phyloP scores from a whole-genome alignment of 2,888 invertebrate species.

The Arenicola marina region DNA sequence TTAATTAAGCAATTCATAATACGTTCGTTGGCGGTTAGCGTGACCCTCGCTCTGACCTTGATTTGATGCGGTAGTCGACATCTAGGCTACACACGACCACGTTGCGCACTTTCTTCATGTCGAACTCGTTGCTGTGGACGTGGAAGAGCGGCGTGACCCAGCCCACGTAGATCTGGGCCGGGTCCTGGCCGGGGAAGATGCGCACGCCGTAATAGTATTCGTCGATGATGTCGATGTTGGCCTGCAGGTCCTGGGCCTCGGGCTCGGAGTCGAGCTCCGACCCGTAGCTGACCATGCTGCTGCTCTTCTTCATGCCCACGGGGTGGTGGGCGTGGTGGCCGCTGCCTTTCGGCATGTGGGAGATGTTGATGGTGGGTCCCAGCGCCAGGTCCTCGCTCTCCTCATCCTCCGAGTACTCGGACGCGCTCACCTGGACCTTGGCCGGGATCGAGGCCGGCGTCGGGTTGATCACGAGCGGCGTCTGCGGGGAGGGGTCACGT shows the following conservation, averaged over 20 bases:
- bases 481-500: slow-evolving; percentile 72
- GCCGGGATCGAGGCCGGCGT: slow-evolving; percentile 6
- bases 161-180: slow-evolving; percentile 80
- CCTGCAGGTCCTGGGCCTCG: slow-evolving; percentile 48
- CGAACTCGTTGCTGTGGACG: slow-evolving; percentile 51
- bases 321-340: background rate
- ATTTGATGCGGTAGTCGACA: slow-evolving; percentile 73
- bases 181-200: slow-evolving; percentile 78
- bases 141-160: slow-evolving; percentile 98
- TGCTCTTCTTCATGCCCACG: slow-evolving; percentile 15
- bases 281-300: slow-evolving; percentile 29
- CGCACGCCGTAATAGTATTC: slow-evolving; percentile 90
- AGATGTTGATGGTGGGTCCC: slow-evolving; percentile 5
- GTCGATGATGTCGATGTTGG: slow-evolving; percentile 71
- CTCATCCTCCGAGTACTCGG: slow-evolving; percentile 35
- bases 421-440: slow-evolving; percentile 60
- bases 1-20: too few relatives aligned
- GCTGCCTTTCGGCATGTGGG: background rate
- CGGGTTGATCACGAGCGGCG: slow-evolving; percentile 1
- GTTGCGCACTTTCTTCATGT: slow-evolving; percentile 56
- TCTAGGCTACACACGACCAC: slow-evolving; percentile 55
- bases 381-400: slow-evolving; percentile 37
- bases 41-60: slow-evolving; percentile 41
- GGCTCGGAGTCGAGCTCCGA: slow-evolving; percentile 37
- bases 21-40: too few relatives aligned